Evolutionary conservation across 2,113 vertebrate species (phyloP), one percentile per base, ranked within the genome.

Genomic region (Aramus guarauna): DNA sequence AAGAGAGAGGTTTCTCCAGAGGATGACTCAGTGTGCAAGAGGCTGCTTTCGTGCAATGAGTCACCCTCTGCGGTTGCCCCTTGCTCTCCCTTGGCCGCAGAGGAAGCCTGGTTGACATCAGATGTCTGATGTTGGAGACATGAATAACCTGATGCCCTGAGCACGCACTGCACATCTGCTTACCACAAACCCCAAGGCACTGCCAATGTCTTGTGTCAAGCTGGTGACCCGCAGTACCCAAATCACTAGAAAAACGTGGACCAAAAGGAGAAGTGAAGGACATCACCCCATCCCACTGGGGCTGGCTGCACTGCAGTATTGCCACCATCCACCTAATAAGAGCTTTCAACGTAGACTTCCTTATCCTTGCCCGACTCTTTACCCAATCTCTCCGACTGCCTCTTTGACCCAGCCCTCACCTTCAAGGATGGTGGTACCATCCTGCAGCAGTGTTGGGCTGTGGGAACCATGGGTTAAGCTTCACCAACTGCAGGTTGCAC

Each of bases 401-500:
- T 45, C 58, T 77, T 66, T 41, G 41, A 55, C 36, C n/a, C 83
- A 66, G 0, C 24, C 13, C 32, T 95, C 64, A 12, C 24, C 59
- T 67, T 41, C 68, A 53, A 11, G 50, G 45, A 1, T 50, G 59
- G 16, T 88, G 50, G 17, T n/a, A 50, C 29, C 72, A 69, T 13
- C 53, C 66, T 68, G 30, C 34, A 77, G 63, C 1, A 0, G 4
- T 39, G 50, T 4, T 5, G 15, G 50, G 75, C 53, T 29, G 55
- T 68, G 55, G 72, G 39, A 43, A 20, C 13, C 55, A 43, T 37
- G 43, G 32, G 12, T 74, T 72, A 71, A 77, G 52, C 52, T 20
- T 2, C 32, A 0, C 16, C 0, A 0, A n/a, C 59, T 76, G 73
- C 88, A 83, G 66, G 39, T 59, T 36, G 67, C 3, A 1, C 50